phyloP scores from a whole-genome alignment of 2,113 vertebrate species.

The Enhydra lutris region DNA sequence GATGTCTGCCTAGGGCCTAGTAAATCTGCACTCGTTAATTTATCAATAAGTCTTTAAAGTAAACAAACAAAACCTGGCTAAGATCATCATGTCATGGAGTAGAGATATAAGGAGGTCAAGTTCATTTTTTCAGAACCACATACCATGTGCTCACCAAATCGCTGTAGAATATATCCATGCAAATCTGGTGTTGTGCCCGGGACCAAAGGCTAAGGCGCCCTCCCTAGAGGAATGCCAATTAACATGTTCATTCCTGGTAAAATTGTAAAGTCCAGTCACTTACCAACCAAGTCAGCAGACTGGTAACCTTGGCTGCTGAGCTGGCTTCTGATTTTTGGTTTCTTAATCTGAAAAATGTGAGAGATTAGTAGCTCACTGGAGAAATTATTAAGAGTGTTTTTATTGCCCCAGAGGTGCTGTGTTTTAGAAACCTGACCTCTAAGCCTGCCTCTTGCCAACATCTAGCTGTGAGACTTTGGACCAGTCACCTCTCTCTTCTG shows the following conservation, averaged over 20 bases:
- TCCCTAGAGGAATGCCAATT: background rate
- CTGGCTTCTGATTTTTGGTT: background rate
- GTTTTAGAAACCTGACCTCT: background rate
- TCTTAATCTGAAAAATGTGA: background rate
- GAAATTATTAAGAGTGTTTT: background rate
- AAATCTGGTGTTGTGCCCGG: too few species aligned
- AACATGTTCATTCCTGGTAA: background rate
- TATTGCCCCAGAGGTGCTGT: background rate
- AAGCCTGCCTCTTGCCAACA: background rate
- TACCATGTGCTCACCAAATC: background rate
- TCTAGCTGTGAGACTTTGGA: too few species aligned
- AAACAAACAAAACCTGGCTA: background rate
- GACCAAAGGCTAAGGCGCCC: background rate
- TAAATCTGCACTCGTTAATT: slow-evolving; percentile 21
- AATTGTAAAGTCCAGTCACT: background rate
- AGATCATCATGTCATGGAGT: background rate
- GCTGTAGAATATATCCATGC: background rate
- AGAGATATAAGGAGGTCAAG: background rate
- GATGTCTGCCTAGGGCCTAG: background rate
- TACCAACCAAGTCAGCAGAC: background rate
- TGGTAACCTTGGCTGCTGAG: background rate
- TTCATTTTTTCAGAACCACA: background rate
- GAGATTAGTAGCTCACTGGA: background rate
- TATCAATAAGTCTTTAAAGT: background rate
- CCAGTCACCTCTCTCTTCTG: background rate